phyloP scores from a whole-genome alignment of 2,888 invertebrate genomes.

The Scaptomyza reducta region DNA sequence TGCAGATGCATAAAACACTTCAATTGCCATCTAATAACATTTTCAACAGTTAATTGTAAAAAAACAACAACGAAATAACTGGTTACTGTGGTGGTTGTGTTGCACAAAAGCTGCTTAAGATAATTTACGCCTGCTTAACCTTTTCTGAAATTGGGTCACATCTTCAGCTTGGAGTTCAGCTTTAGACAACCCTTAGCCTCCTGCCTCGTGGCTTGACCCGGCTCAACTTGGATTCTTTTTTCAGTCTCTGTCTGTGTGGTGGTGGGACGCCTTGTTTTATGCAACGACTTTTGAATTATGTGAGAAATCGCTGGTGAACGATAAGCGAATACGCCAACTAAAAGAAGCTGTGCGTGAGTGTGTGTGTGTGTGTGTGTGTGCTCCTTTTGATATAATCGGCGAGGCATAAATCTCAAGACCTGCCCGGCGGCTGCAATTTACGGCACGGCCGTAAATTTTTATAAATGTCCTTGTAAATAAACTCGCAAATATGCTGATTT shows the following conservation, averaged over 20 bases:
- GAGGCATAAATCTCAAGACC: constrained; percentile 77
- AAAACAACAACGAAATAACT: too few relatives aligned
- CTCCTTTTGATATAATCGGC: constrained; percentile 68
- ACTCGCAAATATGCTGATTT: constrained; percentile 79
- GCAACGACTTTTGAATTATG: constrained; percentile 72
- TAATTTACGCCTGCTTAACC: constrained; percentile 29
- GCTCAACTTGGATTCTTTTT: constrained; percentile 31
- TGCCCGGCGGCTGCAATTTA: constrained; percentile 79
- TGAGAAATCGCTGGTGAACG: constrained; percentile 59
- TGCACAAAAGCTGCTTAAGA: constrained; percentile 19
- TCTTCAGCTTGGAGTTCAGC: constrained; percentile 23
- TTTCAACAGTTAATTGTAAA: too few relatives aligned
- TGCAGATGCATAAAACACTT: too few relatives aligned
- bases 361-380: background rate
- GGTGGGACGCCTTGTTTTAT: constrained; percentile 32
- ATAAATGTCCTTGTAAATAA: constrained; percentile 80
- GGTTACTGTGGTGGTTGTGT: background rate
- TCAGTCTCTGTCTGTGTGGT: constrained; percentile 23
- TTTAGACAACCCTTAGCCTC: constrained; percentile 6
- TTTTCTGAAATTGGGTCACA: constrained; percentile 52
- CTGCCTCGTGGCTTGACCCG: constrained; percentile 38
- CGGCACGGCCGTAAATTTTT: constrained; percentile 77
- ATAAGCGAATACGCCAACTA: constrained; percentile 24
- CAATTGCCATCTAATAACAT: too few relatives aligned
- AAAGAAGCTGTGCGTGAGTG: background rate